phyloP scores from a whole-genome alignment of 1,140 invertebrate species.

The Cydia fagiglandana region DNA sequence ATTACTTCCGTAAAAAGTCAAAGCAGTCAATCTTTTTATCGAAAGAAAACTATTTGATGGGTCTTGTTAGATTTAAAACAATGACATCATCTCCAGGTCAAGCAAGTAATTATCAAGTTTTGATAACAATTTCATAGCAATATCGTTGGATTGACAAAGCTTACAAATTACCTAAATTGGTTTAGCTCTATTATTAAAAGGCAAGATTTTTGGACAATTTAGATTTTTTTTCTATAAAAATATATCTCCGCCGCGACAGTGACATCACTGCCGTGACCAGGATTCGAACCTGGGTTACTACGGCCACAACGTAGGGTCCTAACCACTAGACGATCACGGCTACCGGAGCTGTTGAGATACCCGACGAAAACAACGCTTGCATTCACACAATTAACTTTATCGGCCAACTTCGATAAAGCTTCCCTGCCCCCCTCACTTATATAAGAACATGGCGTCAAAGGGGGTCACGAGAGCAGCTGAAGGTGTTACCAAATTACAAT shows the following conservation, averaged over 20 bases:
- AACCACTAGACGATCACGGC: constrained; percentile 42
- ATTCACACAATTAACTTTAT: background rate
- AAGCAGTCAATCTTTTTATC: too few species aligned
- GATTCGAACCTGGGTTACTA: constrained; percentile 31
- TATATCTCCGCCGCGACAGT: constrained; percentile 48
- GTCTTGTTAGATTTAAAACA: too few species aligned
- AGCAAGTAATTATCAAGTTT: too few species aligned
- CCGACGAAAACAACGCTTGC: constrained; percentile 19
- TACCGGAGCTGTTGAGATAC: background rate
- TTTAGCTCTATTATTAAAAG: too few species aligned
- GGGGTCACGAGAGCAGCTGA: background rate
- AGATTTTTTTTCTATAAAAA: constrained; percentile 58
- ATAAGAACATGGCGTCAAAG: background rate
- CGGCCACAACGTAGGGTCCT: constrained; percentile 26
- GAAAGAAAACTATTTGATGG: too few species aligned
- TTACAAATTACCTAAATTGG: too few species aligned
- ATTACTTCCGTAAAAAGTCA: too few species aligned
- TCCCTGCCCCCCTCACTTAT: constrained; percentile 8
- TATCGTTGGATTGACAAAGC: too few species aligned
- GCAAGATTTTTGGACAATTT: background rate
- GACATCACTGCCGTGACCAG: constrained; percentile 47
- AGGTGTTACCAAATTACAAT: constrained; percentile 21
- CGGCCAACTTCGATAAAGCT: constrained; percentile 5
- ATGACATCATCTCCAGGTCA: too few species aligned
- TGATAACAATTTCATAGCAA: too few species aligned